phyloP scores from a whole-genome alignment of 64 coral and sea anemone genomes.

The Platygyra sinensis region DNA sequence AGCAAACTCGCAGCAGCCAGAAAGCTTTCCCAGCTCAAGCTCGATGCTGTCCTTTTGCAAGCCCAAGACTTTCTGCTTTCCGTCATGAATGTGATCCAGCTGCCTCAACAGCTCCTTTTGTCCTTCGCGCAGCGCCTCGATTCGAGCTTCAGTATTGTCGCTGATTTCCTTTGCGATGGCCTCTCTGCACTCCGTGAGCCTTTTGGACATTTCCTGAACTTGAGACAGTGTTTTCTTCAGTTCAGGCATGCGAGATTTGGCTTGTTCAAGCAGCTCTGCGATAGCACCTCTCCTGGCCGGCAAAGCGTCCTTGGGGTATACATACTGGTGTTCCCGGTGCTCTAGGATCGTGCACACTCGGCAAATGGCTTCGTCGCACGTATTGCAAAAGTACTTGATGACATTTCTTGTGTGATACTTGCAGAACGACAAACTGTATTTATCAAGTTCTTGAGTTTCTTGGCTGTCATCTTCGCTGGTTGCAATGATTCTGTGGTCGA shows the following conservation, averaged over 20 bases:
- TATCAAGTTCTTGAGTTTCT: slow-evolving; percentile 79
- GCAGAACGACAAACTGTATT: slow-evolving; percentile 92
- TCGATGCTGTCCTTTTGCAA: slow-evolving; percentile 96
- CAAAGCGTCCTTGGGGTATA: slow-evolving; percentile 79
- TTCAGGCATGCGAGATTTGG: slow-evolving; percentile 70
- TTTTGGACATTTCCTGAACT: slow-evolving; percentile 85
- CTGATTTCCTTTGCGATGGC: slow-evolving; percentile 86
- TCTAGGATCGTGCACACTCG: slow-evolving; percentile 96
- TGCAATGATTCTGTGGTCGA: slow-evolving; percentile 81
- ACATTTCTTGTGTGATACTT: slow-evolving; percentile 95
- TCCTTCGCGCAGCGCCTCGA: slow-evolving; percentile 70
- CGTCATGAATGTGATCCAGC: slow-evolving; percentile 72
- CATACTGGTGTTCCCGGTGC: slow-evolving; percentile 93
- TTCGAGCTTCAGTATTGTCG: slow-evolving; percentile 66
- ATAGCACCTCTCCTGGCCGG: slow-evolving; percentile 73
- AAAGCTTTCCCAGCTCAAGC: slow-evolving; percentile 88
- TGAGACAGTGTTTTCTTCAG: slow-evolving; percentile 69
- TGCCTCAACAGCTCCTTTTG: slow-evolving; percentile 70
- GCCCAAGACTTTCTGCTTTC: slow-evolving; percentile 89
- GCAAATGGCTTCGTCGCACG: slow-evolving; percentile 96
- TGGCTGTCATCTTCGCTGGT: slow-evolving; percentile 38
- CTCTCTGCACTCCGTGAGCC: slow-evolving; percentile 82
- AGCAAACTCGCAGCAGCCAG: slow-evolving; percentile 93
- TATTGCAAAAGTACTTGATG: slow-evolving; percentile 98
- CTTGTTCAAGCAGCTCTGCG: slow-evolving; percentile 61